Percentiles rank a stretch among this genome's conserved stretches.
Conservation (phyloP, 2,888 invertebrate species). For the Luperina nickerlii region DNA sequence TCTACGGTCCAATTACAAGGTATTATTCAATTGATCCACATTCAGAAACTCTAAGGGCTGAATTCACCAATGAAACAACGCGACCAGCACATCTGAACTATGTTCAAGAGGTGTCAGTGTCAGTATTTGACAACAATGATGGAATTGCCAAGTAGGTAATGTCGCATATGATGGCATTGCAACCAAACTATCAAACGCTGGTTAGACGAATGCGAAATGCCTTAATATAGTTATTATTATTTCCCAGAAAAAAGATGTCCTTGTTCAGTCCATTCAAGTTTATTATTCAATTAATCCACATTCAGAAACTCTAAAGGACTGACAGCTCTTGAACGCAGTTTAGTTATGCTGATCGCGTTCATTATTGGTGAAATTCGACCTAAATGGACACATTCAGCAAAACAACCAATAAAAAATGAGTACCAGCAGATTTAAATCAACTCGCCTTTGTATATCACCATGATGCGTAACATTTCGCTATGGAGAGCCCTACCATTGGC, state of each 20-base stretch:
- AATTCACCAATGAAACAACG: neutral
- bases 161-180: neutral
- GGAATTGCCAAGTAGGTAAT: neutral
- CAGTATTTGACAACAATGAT: neutral
- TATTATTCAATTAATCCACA: no score
- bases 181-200: neutral
- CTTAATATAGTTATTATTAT: neutral
- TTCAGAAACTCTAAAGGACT: neutral
- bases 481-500: constrained; percentile 32
- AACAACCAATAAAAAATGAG: constrained; percentile 33
- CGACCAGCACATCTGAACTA: neutral
- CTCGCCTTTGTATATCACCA: constrained; percentile 49
- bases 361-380: neutral
- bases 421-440: constrained; percentile 58
- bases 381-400: constrained; percentile 25
- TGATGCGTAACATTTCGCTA: constrained; percentile 38
- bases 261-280: neutral
- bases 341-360: neutral
- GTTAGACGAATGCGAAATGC: neutral
- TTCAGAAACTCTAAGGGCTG: constrained; percentile 18
- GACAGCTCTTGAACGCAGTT: neutral
- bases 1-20: constrained; percentile 17
- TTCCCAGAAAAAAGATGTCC: no score
- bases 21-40: constrained; percentile 33
- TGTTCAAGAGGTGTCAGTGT: neutral